Evolutionary conservation across 2,797 vertebrate species (phyloP).

Genomic region (Heliangelus exortis): DNA sequence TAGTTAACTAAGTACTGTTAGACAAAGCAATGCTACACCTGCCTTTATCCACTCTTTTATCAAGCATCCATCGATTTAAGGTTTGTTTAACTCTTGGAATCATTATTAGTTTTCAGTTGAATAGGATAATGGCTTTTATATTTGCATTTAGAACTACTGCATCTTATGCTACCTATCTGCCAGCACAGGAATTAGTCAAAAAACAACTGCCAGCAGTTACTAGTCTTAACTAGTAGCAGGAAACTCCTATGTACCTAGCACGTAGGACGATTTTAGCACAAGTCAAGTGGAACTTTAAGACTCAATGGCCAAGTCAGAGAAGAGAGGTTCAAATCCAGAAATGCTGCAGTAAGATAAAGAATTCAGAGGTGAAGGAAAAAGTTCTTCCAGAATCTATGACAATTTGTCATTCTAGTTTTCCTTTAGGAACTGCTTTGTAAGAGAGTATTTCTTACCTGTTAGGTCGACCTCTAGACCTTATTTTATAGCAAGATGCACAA

Average conservation of each 20-base stretch:
- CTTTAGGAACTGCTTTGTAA: not conserved
- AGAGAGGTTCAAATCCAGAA: constrained; percentile 32
- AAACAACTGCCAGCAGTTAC: not conserved
- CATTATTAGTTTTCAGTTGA: constrained; percentile 3
- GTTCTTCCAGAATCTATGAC: not conserved
- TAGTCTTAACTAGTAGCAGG: not conserved
- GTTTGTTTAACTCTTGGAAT: not conserved
- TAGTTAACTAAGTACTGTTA: not conserved
- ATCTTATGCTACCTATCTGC: not conserved
- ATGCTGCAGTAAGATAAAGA: constrained; percentile 8
- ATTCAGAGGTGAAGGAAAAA: not conserved
- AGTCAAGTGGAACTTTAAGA: constrained; percentile 33
- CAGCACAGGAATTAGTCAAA: not conserved
- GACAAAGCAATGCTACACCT: not conserved
- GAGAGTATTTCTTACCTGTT: not conserved
- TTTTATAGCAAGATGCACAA: not conserved
- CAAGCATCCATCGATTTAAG: not conserved
- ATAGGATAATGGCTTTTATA: not conserved
- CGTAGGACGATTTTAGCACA: not conserved
- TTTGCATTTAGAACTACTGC: not conserved
- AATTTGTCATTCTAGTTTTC: not conserved
- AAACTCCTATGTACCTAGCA: constrained; percentile 1
- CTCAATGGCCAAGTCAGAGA: not conserved
- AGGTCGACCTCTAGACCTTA: not conserved
- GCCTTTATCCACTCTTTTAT: not conserved